These are phyloP conservation scores for Hipparchia semele DNA, from an alignment of 2,888 invertebrate species.

Conservation along the genomic window DNA sequence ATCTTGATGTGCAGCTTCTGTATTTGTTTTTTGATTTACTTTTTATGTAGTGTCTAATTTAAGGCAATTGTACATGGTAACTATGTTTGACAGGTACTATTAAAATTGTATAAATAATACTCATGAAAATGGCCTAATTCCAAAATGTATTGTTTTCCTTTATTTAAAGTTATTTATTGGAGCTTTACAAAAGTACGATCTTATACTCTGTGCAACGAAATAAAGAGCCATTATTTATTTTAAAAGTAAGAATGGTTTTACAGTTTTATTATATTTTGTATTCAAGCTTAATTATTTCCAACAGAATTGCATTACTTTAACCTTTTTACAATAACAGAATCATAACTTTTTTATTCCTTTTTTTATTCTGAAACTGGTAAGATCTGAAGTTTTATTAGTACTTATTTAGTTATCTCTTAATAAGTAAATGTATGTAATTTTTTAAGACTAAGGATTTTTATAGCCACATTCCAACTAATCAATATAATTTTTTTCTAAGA, in stretches of 20 bases:
- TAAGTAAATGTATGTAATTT: background rate
- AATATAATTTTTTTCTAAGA: constrained; percentile 39
- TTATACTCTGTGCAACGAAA: constrained; percentile 60
- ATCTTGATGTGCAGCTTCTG: constrained; percentile 53
- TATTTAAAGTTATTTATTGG: constrained; percentile 22
- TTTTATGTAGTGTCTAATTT: constrained; percentile 44
- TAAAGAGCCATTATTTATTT: constrained; percentile 52
- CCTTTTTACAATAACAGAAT: background rate
- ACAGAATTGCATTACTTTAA: background rate
- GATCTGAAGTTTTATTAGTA: background rate
- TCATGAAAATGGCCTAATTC: constrained; percentile 38
- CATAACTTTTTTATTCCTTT: background rate
- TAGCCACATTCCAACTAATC: constrained; percentile 21
- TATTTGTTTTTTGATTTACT: constrained; percentile 45
- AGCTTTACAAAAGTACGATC: constrained; percentile 54
- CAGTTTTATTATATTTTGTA: background rate
- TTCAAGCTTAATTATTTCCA: background rate
- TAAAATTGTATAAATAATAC: constrained; percentile 6
- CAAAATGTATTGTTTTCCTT: constrained; percentile 41
- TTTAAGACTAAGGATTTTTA: constrained; percentile 4
- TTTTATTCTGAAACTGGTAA: background rate
- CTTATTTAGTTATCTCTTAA: constrained; percentile 7
- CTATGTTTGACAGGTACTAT: constrained; percentile 9
- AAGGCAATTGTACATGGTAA: constrained; percentile 10
- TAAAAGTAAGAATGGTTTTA: constrained; percentile 34